Percentiles rank a stretch among this genome's conserved stretches.
These are phyloP conservation scores for Cephus pulcher DNA, from an alignment of 2,888 invertebrate genomes.

Conservation along the genomic window DNA sequence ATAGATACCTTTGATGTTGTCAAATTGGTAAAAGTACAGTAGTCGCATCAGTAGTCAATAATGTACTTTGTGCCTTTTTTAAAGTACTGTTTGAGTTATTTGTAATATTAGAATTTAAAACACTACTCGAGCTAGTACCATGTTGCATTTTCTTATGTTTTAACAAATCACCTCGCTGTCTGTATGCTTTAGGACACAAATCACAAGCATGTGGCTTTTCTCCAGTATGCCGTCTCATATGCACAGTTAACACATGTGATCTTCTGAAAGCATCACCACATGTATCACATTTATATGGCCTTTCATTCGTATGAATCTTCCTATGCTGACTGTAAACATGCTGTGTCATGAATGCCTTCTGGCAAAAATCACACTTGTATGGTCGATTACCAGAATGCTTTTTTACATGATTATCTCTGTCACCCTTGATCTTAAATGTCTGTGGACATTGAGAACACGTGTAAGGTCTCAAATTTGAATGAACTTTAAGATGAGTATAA, in stretches of 20 bases:
- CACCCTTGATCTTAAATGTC: slow-evolving; percentile 33
- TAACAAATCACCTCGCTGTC: slow-evolving; percentile 32
- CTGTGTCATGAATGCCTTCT: slow-evolving; percentile 35
- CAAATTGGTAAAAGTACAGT: slow-evolving; percentile 12
- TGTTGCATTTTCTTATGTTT: slow-evolving; percentile 31
- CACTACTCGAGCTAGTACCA: slow-evolving; percentile 11
- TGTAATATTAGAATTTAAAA: not conserved
- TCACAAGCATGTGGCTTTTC: slow-evolving; percentile 32
- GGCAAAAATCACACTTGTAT: slow-evolving; percentile 34
- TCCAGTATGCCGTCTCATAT: slow-evolving; percentile 20
- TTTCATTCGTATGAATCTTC: slow-evolving; percentile 19
- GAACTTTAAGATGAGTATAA: slow-evolving; percentile 30
- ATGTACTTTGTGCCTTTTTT: not conserved
- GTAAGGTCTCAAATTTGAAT: slow-evolving; percentile 31
- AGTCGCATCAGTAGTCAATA: not conserved
- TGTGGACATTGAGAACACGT: slow-evolving; percentile 30
- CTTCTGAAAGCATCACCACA: slow-evolving; percentile 21
- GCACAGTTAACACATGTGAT: slow-evolving; percentile 18
- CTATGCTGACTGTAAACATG: slow-evolving; percentile 33
- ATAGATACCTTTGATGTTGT: not conserved
- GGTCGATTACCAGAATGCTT: slow-evolving; percentile 33
- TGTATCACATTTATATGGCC: slow-evolving; percentile 19
- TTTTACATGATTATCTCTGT: slow-evolving; percentile 32
- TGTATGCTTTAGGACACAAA: slow-evolving; percentile 30
- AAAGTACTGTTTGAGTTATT: not conserved